Evolutionary conservation across 2,113 vertebrate species (phyloP).

Genomic region (Mesoclemmys tuberculata): DNA sequence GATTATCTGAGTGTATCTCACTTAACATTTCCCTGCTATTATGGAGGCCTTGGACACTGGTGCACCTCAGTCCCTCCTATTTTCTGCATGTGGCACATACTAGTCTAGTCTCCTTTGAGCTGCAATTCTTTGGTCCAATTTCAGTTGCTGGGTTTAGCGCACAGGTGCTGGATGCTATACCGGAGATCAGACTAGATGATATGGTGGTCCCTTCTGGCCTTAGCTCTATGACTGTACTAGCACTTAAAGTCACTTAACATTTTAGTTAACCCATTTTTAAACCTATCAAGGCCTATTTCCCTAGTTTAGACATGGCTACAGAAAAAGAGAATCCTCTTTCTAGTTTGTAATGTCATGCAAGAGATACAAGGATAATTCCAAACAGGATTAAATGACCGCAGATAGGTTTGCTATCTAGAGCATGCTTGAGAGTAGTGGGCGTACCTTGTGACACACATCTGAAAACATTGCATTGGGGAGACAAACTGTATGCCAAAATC

Average conservation of each 20-base stretch:
- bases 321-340: background rate
- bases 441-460: background rate
- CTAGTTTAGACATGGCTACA: background rate
- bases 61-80: background rate
- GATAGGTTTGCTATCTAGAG: background rate
- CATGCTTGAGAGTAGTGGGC: background rate
- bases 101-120: background rate
- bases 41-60: background rate
- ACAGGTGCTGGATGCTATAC: background rate
- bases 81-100: background rate
- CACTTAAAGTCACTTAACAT: background rate
- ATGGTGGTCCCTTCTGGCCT: too few species aligned
- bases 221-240: background rate
- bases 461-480: background rate
- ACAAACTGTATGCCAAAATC: background rate
- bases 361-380: fast-evolving
- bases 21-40: background rate
- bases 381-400: background rate
- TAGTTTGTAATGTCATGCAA: fast-evolving
- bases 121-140: background rate
- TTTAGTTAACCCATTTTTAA: background rate
- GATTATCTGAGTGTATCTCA: background rate
- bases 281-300: background rate
- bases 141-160: background rate
- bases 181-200: background rate